Conservation (phyloP, 2,113 vertebrate species). For the Poecilia latipinna region DNA sequence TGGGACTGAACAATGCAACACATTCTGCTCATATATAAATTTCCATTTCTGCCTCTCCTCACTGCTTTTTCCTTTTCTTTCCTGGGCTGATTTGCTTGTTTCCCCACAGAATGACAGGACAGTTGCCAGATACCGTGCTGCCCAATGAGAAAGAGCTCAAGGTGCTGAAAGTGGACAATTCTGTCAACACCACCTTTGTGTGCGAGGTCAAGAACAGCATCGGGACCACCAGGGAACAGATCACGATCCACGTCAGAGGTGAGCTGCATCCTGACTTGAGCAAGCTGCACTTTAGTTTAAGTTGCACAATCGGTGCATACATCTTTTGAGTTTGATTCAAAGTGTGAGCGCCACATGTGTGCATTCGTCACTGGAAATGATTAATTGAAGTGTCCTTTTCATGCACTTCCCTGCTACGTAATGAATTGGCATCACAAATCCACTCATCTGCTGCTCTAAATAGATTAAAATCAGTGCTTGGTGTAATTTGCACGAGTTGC, state of each 20-base stretch:
- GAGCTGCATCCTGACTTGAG: slow-evolving; percentile 44
- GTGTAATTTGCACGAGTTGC: slow-evolving; percentile 11
- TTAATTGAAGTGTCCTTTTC: background rate
- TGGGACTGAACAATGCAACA: slow-evolving; percentile 28
- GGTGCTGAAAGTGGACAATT: slow-evolving; percentile 82
- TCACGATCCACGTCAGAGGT: slow-evolving; percentile 84
- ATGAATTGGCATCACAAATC: slow-evolving; percentile 19
- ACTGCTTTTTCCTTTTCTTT: background rate
- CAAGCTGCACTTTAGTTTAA: background rate
- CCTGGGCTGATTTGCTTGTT: background rate
- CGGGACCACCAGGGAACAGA: slow-evolving; percentile 77
- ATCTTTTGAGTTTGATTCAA: background rate
- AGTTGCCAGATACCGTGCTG: slow-evolving; percentile 76
- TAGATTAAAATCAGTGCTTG: slow-evolving; percentile 27
- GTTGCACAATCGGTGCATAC: background rate
- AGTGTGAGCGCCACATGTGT: background rate
- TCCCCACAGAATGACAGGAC: slow-evolving; percentile 75
- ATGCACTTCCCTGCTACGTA: slow-evolving; percentile 15
- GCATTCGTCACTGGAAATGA: background rate
- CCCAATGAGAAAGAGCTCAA: slow-evolving; percentile 71
- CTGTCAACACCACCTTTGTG: slow-evolving; percentile 86
- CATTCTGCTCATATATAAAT: slow-evolving; percentile 12
- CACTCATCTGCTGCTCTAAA: slow-evolving; percentile 27
- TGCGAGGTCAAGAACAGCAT: slow-evolving; percentile 85
- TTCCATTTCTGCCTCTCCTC: background rate